A percentile compares a stretch with the other conserved stretches of the same genome.
These are phyloP conservation scores for Apostichopus parvimensis DNA, from an alignment of 35 echinoderm and acorn worm species.

Conservation along the genomic window DNA sequence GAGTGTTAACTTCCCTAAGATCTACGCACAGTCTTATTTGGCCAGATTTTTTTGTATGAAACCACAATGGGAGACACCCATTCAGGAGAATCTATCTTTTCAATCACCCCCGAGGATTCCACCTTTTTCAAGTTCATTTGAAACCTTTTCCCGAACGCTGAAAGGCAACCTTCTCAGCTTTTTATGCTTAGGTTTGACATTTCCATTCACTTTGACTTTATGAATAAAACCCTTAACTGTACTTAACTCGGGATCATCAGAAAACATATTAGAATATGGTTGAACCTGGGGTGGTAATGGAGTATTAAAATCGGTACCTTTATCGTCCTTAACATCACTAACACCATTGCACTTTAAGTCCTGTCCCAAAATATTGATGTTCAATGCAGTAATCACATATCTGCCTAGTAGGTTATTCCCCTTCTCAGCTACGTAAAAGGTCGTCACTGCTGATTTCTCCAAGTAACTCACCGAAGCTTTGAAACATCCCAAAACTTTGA, in stretches of 20 bases:
- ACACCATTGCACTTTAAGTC: too few species aligned
- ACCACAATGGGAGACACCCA: constrained; percentile 40
- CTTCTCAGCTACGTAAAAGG: too few species aligned
- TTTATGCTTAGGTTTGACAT: constrained; percentile 17
- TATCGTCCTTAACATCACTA: too few species aligned
- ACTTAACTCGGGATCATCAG: neutral
- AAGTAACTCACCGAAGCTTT: too few species aligned
- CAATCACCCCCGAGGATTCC: constrained; percentile 1
- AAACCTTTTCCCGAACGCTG: neutral
- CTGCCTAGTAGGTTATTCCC: too few species aligned
- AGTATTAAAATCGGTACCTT: neutral
- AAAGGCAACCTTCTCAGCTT: constrained; percentile 22
- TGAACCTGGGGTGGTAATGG: neutral
- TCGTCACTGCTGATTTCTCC: too few species aligned
- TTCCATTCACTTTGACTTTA: constrained; percentile 3
- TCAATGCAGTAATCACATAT: too few species aligned
- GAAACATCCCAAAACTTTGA: too few species aligned
- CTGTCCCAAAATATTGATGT: too few species aligned
- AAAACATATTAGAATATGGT: constrained; percentile 6
- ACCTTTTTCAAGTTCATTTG: neutral
- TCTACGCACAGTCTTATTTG: constrained; percentile 68
- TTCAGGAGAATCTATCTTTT: constrained; percentile 4
- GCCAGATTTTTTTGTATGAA: constrained; percentile 26
- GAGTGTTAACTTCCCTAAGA: constrained; percentile 63
- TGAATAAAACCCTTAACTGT: constrained; percentile 16